These are phyloP conservation scores for Ichneumoninae sp. DNA, from an alignment of 2,888 invertebrate species.

Conservation along the genomic window DNA sequence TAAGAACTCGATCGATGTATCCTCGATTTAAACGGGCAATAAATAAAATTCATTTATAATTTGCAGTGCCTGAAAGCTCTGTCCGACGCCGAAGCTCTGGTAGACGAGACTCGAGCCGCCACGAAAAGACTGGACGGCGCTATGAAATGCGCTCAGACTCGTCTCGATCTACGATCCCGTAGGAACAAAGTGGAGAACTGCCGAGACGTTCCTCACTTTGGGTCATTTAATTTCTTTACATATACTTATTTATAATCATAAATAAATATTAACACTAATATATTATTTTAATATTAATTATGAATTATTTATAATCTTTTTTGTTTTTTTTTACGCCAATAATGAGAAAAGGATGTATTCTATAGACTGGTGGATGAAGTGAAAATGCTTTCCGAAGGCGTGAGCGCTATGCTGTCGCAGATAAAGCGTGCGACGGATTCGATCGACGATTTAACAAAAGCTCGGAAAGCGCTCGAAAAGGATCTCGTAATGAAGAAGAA, in stretches of 20 bases:
- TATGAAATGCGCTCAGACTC: conserved; percentile 69
- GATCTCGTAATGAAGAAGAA: conserved; percentile 83
- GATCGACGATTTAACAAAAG: conserved; percentile 75
- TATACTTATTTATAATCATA: background rate
- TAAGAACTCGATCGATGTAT: conserved; percentile 22
- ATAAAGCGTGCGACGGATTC: conserved; percentile 80
- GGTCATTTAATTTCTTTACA: conserved; percentile 46
- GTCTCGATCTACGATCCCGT: conserved; percentile 59
- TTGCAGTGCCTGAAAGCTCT: conserved; percentile 66
- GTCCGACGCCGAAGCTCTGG: conserved; percentile 60
- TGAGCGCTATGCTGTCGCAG: conserved; percentile 76
- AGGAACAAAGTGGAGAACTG: conserved; percentile 68
- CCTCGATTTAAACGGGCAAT: background rate
- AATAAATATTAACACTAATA: background rate
- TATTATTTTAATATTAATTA: background rate
- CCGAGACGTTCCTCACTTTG: conserved; percentile 68
- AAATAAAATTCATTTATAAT: conserved; percentile 1
- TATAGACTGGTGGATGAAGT: conserved; percentile 80
- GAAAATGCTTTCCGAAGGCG: conserved; percentile 75
- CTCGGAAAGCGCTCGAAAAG: conserved; percentile 79
- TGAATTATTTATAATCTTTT: too few relatives aligned
- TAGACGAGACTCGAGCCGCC: conserved; percentile 55
- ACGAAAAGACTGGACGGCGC: conserved; percentile 67
- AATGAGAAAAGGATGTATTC: background rate
- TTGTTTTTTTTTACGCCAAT: background rate